Evolutionary conservation across 2,113 vertebrate genomes (phyloP).

Genomic region (Pedetes capensis): DNA sequence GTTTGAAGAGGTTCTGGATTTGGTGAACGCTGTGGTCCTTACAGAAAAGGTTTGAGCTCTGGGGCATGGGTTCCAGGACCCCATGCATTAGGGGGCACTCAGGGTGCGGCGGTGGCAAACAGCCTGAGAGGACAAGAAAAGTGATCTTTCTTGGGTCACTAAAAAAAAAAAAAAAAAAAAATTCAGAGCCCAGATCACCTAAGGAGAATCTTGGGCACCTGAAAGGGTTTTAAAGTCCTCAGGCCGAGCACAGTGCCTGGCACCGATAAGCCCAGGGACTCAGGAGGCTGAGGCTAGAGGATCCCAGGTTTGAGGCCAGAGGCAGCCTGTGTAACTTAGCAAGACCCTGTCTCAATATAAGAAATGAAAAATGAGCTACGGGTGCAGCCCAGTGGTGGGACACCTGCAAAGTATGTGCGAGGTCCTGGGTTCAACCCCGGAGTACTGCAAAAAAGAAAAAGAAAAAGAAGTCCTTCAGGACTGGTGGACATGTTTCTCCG

Average conservation of each 20-base stretch:
- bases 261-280: too few relatives aligned
- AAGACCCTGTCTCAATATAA: too few relatives aligned
- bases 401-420: too few relatives aligned
- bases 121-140: not conserved
- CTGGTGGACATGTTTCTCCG: not conserved
- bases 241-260: too few relatives aligned
- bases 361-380: too few relatives aligned
- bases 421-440: too few relatives aligned
- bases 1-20: constrained; percentile 91
- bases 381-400: too few relatives aligned
- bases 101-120: not conserved
- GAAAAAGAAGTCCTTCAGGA: not conserved
- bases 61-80: not conserved
- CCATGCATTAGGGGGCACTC: not conserved
- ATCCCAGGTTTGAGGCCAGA: too few relatives aligned
- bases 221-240: too few relatives aligned
- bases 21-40: constrained; percentile 91
- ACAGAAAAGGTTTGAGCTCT: constrained; percentile 89
- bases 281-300: too few relatives aligned
- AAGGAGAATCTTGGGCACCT: not conserved
- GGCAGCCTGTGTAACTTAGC: too few relatives aligned
- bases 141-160: not conserved
- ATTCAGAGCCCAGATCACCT: not conserved
- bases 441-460: too few relatives aligned
- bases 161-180: not conserved